Evolutionary conservation across 2,113 vertebrate genomes (phyloP).

Genomic region (Recurvirostra avosetta): DNA sequence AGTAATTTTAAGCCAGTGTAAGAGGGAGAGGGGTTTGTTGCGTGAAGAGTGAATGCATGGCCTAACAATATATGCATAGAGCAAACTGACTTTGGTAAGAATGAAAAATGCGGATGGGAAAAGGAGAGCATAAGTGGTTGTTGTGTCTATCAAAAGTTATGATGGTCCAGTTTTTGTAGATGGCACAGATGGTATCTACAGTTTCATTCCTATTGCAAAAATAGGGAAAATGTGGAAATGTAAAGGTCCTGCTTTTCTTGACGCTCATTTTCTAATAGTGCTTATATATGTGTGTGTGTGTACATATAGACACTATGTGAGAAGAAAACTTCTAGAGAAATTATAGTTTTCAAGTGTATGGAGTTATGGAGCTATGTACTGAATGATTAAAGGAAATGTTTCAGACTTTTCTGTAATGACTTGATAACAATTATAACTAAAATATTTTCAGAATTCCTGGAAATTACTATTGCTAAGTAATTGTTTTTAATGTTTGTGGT

Average conservation of each 20-base stretch:
- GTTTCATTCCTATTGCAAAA: constrained; percentile 7
- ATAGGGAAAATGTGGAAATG: neutral
- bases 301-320: constrained; percentile 46
- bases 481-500: constrained; percentile 51
- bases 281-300: constrained; percentile 43
- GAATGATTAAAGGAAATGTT: constrained; percentile 23
- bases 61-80: neutral
- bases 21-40: neutral
- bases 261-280: constrained; percentile 23
- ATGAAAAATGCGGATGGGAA: neutral
- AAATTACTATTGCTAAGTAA: constrained; percentile 39
- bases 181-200: neutral
- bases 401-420: constrained; percentile 45
- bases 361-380: constrained; percentile 26
- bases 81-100: neutral
- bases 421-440: constrained; percentile 29
- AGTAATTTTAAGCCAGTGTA: neutral
- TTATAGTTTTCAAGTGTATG: constrained; percentile 35
- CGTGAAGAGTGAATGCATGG: neutral
- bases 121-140: neutral
- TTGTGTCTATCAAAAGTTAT: neutral
- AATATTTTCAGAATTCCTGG: constrained; percentile 58
- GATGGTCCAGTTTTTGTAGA: neutral
- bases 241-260: constrained; percentile 38
- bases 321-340: constrained; percentile 31